A percentile compares a stretch with the other conserved stretches of the same genome.
Evolutionary conservation across 2,888 invertebrate genomes (phyloP).

Genomic region (Synergus gifuensis): DNA sequence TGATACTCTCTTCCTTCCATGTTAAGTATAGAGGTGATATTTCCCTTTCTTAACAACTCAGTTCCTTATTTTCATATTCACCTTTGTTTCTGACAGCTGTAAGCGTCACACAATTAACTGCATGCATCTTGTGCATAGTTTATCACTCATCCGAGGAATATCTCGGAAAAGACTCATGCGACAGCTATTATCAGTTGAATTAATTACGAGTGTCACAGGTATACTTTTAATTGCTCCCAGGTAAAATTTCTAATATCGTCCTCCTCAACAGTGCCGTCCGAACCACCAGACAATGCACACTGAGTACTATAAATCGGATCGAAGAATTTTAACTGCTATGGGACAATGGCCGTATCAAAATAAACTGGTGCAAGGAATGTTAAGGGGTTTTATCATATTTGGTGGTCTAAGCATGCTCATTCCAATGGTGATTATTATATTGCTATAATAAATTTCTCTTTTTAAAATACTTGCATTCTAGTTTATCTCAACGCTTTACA

Average conservation of each 20-base stretch:
- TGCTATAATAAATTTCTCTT: not conserved
- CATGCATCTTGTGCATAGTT: not conserved
- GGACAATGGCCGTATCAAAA: not conserved
- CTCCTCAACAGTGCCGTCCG: not conserved
- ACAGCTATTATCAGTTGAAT: not conserved
- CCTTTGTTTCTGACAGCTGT: not conserved
- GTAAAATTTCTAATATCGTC: not conserved
- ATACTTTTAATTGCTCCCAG: not conserved
- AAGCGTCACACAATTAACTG: not conserved
- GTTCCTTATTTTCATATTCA: not conserved
- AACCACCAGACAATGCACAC: not conserved
- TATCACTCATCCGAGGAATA: not conserved
- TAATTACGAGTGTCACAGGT: not conserved
- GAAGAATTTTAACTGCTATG: not conserved
- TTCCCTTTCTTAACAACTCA: not conserved
- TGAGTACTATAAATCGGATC: not conserved
- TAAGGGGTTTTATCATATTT: not conserved
- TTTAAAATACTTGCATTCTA: not conserved
- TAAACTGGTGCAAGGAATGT: not conserved
- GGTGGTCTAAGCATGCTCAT: not conserved
- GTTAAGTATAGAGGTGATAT: not conserved
- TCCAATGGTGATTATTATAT: not conserved
- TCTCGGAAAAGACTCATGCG: not conserved
- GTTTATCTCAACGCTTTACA: not conserved
- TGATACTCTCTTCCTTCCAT: not conserved